phyloP scores from a whole-genome alignment of 2,888 invertebrate genomes.

The Nesidiocoris tenuis region DNA sequence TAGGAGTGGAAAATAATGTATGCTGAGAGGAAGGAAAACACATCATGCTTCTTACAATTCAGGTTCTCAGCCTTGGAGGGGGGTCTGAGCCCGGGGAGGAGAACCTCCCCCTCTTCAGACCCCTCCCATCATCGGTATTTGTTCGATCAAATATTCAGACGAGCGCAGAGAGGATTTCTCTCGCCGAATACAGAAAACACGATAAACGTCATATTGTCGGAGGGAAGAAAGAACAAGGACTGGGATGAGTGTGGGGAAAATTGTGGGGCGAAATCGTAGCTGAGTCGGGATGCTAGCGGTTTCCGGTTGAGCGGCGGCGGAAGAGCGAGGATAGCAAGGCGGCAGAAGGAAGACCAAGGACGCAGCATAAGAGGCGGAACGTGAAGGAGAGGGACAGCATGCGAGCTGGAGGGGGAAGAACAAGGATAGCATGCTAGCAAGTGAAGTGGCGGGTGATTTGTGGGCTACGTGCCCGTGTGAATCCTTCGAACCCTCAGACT shows the following conservation, averaged over 20 bases:
- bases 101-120: no score
- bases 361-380: not conserved
- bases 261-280: not conserved
- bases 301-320: not conserved
- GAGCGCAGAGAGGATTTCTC: constrained; percentile 15
- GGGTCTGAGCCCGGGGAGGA: no score
- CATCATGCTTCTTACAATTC: constrained; percentile 6
- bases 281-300: not conserved
- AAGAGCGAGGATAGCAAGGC: no score
- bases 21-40: constrained; percentile 3
- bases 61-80: not conserved
- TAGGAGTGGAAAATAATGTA: not conserved
- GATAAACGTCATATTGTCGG: constrained; percentile 40
- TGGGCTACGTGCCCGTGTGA: constrained; percentile 23
- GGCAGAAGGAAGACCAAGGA: constrained; percentile 8
- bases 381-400: constrained; percentile 6
- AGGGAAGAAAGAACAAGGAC: not conserved
- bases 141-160: constrained; percentile 28
- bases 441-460: constrained; percentile 16
- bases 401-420: not conserved
- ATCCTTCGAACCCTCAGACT: no score
- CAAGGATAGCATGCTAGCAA: not conserved
- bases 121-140: not conserved
- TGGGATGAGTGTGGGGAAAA: not conserved
- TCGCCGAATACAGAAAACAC: constrained; percentile 27